These are phyloP conservation scores for Cinclus mexicanus DNA, from an alignment of 2,113 vertebrate species.

Conservation along the genomic window DNA sequence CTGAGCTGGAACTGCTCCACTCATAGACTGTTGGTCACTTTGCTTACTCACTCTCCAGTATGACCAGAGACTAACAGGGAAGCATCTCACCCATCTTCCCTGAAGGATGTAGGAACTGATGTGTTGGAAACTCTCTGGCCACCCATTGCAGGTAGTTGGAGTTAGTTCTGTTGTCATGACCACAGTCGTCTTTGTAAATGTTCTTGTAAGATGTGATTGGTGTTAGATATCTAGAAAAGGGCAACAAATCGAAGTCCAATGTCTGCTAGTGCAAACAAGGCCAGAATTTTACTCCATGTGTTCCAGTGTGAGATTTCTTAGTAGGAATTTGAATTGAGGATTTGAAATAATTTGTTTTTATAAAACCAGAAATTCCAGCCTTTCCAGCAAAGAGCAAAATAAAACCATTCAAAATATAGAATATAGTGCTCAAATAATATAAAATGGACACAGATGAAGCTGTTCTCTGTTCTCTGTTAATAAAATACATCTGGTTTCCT, in stretches of 20 bases:
- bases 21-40: background rate
- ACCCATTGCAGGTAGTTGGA: background rate
- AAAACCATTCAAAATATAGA: background rate
- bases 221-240: background rate
- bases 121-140: background rate
- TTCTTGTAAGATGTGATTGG: background rate
- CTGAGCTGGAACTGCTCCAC: background rate
- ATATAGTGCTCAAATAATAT: background rate
- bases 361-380: background rate
- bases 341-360: background rate
- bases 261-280: background rate
- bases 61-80: rapidly evolving
- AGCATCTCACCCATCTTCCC: background rate
- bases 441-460: background rate
- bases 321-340: background rate
- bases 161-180: background rate
- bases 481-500: background rate
- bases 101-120: background rate
- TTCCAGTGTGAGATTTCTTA: background rate
- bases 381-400: background rate
- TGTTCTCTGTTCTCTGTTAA: background rate
- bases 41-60: background rate
- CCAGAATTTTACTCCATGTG: background rate
- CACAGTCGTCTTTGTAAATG: background rate
- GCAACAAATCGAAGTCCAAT: background rate